Percentiles rank a stretch among this genome's conserved stretches.
phyloP scores from a whole-genome alignment of 2,888 invertebrate species.

The Hirudinaria manillensis region DNA sequence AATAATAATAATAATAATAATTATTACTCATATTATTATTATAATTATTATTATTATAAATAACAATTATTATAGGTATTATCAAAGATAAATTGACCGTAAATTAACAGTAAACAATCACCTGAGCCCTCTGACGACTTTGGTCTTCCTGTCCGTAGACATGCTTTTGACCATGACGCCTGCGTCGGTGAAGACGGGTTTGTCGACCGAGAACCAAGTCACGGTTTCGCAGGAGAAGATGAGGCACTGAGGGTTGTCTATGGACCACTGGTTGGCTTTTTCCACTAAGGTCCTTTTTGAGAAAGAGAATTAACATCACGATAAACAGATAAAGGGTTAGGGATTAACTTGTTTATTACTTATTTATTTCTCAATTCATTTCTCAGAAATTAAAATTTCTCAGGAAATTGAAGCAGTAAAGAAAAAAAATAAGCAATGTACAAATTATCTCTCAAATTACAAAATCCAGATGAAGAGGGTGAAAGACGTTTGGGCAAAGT shows the following conservation, averaged over 20 bases:
- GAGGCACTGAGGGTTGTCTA: slow-evolving; percentile 34
- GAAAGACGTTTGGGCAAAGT: too few relatives aligned
- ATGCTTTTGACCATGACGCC: slow-evolving; percentile 37
- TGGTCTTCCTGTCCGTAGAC: slow-evolving; percentile 36
- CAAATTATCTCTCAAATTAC: too few relatives aligned
- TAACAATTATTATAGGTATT: neutral
- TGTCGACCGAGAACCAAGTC: slow-evolving; percentile 35
- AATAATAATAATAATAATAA: slow-evolving; percentile 5
- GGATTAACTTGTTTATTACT: neutral
- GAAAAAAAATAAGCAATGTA: neutral
- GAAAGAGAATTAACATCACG: too few relatives aligned
- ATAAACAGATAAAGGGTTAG: neutral
- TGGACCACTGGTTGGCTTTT: slow-evolving; percentile 39
- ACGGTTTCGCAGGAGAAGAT: slow-evolving; percentile 39
- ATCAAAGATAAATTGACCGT: neutral
- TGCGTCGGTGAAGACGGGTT: slow-evolving; percentile 34
- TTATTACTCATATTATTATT: neutral
- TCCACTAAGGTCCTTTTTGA: slow-evolving; percentile 34
- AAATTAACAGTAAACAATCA: slow-evolving; percentile 17
- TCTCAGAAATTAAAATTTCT: neutral
- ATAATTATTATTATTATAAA: neutral
- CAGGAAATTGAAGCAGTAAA: too few relatives aligned
- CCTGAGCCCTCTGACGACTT: slow-evolving; percentile 38
- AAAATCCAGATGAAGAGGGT: too few relatives aligned
- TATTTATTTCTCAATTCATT: neutral